Evolutionary conservation across 2,888 invertebrate genomes (phyloP).

Genomic region (Metellina segmentata): DNA sequence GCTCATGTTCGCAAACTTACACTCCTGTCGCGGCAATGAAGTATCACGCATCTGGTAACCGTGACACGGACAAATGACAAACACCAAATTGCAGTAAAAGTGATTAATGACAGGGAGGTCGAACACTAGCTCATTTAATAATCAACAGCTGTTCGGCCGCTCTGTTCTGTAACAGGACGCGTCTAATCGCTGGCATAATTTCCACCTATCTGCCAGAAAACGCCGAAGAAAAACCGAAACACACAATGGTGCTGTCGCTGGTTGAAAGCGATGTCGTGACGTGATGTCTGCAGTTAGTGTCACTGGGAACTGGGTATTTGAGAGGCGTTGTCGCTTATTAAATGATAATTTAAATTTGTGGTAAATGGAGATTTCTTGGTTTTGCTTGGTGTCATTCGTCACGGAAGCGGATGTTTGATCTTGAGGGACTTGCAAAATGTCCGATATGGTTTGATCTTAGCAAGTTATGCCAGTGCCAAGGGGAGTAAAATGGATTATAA

Average conservation of each 20-base stretch:
- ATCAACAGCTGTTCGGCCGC: conserved; percentile 51
- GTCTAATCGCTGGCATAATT: conserved; percentile 48
- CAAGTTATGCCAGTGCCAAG: too few species aligned
- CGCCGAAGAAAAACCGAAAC: conserved; percentile 1
- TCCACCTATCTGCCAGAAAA: conserved; percentile 38
- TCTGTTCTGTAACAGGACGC: conserved; percentile 47
- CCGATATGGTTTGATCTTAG: too few species aligned
- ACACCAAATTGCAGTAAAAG: conserved; percentile 41
- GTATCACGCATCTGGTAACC: conserved; percentile 31
- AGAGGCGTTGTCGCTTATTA: conserved; percentile 34
- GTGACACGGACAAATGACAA: conserved; percentile 27
- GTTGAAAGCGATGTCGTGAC: conserved; percentile 21
- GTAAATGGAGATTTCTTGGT: conserved; percentile 2
- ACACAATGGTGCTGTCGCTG: conserved; percentile 12
- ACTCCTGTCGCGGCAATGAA: not conserved
- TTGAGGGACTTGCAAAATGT: too few species aligned
- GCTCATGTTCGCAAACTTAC: not conserved
- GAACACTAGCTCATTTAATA: conserved; percentile 52
- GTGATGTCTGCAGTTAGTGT: conserved; percentile 24
- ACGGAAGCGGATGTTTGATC: not conserved
- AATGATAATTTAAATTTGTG: conserved; percentile 53
- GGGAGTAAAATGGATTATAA: too few species aligned
- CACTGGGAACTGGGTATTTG: conserved; percentile 29
- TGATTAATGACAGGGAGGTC: conserved; percentile 58
- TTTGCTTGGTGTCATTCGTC: conserved; percentile 5